These are phyloP conservation scores for Molorchus minor DNA, from an alignment of 2,888 invertebrate genomes.

Conservation along the genomic window DNA sequence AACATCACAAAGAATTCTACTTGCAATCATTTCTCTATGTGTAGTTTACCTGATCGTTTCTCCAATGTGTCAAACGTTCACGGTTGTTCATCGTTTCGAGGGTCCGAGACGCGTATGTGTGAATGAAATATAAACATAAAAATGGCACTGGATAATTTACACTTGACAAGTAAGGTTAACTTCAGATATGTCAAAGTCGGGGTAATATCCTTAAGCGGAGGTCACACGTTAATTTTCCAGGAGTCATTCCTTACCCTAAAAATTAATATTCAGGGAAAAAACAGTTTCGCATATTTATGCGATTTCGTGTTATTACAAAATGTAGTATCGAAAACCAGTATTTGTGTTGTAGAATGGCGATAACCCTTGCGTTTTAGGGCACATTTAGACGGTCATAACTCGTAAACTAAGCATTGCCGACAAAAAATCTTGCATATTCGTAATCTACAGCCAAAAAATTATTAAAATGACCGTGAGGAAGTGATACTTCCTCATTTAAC, in stretches of 20 bases:
- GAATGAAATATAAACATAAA: constrained; percentile 1
- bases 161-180: constrained; percentile 7
- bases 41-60: neutral
- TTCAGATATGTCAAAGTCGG: constrained; percentile 1
- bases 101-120: neutral
- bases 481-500: too few relatives aligned
- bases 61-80: neutral
- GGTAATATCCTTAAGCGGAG: neutral
- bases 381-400: too few relatives aligned
- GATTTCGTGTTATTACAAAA: neutral
- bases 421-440: too few relatives aligned
- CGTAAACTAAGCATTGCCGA: too few relatives aligned
- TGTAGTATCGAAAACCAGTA: neutral
- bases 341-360: too few relatives aligned
- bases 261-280: neutral
- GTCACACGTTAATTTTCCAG: neutral
- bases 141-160: constrained; percentile 9
- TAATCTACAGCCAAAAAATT: too few relatives aligned
- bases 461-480: too few relatives aligned
- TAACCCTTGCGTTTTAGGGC: too few relatives aligned
- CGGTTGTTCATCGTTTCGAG: neutral
- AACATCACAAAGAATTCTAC: neutral
- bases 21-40: neutral
- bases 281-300: too few relatives aligned
- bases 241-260: neutral